Percentiles rank a stretch among this genome's conserved stretches.
phyloP scores from a whole-genome alignment of 2,888 invertebrate genomes.

The Eupithecia centaureata region DNA sequence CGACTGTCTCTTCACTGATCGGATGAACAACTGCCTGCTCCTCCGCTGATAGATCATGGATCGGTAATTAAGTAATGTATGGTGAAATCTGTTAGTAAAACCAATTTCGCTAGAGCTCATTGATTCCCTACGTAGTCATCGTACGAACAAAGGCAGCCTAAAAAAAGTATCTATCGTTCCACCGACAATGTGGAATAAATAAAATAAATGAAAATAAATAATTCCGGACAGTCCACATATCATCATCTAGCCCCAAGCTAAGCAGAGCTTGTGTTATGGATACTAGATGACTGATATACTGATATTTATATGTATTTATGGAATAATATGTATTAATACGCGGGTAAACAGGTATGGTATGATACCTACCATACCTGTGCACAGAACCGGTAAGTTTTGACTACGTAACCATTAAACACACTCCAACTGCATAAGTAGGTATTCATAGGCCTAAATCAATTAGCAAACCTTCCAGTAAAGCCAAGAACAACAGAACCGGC shows the following conservation, averaged over 20 bases:
- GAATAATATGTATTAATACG: too few relatives aligned
- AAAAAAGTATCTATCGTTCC: background rate
- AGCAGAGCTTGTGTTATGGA: too few relatives aligned
- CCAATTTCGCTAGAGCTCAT: background rate
- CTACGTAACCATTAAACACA: background rate
- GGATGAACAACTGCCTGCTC: background rate
- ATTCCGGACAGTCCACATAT: too few relatives aligned
- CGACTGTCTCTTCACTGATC: too few relatives aligned
- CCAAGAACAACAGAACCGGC: background rate
- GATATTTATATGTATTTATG: too few relatives aligned
- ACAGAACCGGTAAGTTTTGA: background rate
- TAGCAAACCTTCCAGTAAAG: background rate
- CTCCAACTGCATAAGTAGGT: background rate
- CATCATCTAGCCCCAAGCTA: too few relatives aligned
- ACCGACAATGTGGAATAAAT: background rate
- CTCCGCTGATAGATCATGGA: background rate
- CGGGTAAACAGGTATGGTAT: background rate
- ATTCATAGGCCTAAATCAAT: background rate
- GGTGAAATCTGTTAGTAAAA: background rate
- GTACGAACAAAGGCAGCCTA: background rate
- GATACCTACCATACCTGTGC: too few relatives aligned
- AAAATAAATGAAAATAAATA: too few relatives aligned
- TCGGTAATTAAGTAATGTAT: background rate
- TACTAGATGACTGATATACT: too few relatives aligned
- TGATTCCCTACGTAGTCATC: background rate